phyloP scores from a whole-genome alignment of 2,888 invertebrate genomes.

The Tachina lurida region DNA sequence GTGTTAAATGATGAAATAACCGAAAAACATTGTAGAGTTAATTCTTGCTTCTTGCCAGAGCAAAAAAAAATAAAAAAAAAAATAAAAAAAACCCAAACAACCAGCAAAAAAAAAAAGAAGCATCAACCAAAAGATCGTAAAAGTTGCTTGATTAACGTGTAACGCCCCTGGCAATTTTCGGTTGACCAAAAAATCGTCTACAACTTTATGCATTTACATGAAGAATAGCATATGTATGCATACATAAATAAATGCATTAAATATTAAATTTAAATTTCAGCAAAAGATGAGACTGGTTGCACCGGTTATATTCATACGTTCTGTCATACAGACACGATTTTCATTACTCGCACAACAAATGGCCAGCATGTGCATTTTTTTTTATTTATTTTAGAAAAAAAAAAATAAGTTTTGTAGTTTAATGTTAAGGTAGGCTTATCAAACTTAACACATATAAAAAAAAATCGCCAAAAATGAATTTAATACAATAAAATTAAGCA shows the following conservation, averaged over 20 bases:
- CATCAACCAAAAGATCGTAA: constrained; percentile 20
- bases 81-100: neutral
- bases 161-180: constrained; percentile 65
- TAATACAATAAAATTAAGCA: constrained; percentile 17
- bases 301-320: constrained; percentile 63
- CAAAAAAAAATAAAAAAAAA: constrained; percentile 5
- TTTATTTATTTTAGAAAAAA: neutral
- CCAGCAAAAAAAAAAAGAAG: constrained; percentile 10
- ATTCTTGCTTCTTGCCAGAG: constrained; percentile 23
- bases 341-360: constrained; percentile 63
- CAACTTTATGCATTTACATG: constrained; percentile 31
- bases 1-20: constrained; percentile 66
- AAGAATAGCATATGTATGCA: constrained; percentile 16
- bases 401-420: constrained; percentile 76
- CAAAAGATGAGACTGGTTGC: constrained; percentile 66
- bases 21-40: constrained; percentile 54
- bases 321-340: constrained; percentile 1
- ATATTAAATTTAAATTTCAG: constrained; percentile 49
- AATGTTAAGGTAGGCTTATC: constrained; percentile 81
- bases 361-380: constrained; percentile 71
- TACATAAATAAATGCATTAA: constrained; percentile 70
- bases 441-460: neutral
- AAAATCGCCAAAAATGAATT: constrained; percentile 25
- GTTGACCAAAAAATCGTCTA: constrained; percentile 62
- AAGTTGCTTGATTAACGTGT: constrained; percentile 60